phyloP scores from a whole-genome alignment of 1,140 invertebrate species.

The Ptiloglossa arizonensis region DNA sequence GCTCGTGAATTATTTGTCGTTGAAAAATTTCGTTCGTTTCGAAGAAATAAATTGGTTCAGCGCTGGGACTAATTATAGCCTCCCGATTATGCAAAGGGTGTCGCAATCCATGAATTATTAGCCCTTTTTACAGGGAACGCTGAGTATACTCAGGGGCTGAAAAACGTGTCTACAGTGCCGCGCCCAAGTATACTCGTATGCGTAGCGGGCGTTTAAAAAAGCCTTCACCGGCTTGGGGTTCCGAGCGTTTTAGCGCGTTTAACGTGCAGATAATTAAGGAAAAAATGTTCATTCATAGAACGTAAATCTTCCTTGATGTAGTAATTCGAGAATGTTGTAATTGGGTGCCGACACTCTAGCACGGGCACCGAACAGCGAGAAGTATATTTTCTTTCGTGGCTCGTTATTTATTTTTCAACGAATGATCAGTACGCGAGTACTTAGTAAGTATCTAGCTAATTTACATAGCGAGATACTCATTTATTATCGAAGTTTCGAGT shows the following conservation, averaged over 20 bases:
- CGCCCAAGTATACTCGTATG: constrained; percentile 51
- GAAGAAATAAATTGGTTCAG: background rate
- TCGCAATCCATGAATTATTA: constrained; percentile 39
- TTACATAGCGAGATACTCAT: no score
- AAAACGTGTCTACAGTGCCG: constrained; percentile 56
- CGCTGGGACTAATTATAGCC: constrained; percentile 1
- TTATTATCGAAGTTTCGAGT: no score
- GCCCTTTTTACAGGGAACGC: constrained; percentile 39
- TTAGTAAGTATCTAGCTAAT: no score
- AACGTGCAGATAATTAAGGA: constrained; percentile 12
- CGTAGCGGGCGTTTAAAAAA: constrained; percentile 40
- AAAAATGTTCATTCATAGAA: background rate
- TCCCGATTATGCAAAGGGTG: constrained; percentile 9
- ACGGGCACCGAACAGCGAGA: no score
- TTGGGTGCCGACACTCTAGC: no score
- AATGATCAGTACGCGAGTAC: no score
- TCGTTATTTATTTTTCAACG: no score
- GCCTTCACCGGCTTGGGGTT: constrained; percentile 12
- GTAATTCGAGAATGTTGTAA: no score
- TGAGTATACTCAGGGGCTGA: constrained; percentile 37
- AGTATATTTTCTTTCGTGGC: no score
- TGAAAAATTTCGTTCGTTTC: background rate
- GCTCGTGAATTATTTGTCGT: no score
- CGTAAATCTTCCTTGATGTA: no score
- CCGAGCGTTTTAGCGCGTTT: background rate